Evolutionary conservation across 2,888 invertebrate species (phyloP), one percentile per base, ranked within the genome.

Genomic region (Drosophila neonasuta): DNA sequence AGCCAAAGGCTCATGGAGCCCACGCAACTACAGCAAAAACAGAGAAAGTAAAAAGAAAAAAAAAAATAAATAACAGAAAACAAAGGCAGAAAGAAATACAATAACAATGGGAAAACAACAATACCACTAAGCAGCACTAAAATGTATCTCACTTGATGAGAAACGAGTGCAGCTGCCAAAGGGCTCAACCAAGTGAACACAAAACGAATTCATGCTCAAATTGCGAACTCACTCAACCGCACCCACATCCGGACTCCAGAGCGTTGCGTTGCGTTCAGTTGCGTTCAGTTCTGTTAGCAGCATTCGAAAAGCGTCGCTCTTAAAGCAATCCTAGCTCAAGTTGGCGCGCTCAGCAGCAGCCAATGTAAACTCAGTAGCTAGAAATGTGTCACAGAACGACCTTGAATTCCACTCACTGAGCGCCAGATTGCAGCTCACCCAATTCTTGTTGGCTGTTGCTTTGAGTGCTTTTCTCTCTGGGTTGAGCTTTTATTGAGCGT

Each of bases 361-460:
- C 77, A 77, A 74, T 81, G 82, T 81, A 66, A 73, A 15, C 44
- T 61, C 50, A 13, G 58, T 63, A 82, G 70, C 77, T 71, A 68
- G 64, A 86, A 84, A 86, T 87, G 84, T 84, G 83, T 78, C 86
- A 87, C 71, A 65, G 48, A 57, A 73, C 68, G 87, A 86, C 83
- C 83, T 84, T 84, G 87, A 87, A 73, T 69, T 34, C 4, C 10
- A 57, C 83, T 86, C 80, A 67, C 30, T 56, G 74, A 65, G 77
- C 58, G 62, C 5, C 48, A 24, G 10, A 10, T n/a, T 45, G 20
- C 50, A 58, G 51, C 60, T 63, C 74, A 73, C 56, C 49, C 64
- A 77, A 48, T 64, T 61, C 42, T 42, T 50, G 59, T 59, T 62
- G 54, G 55, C 59, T 57, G 59, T 48, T 48, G 62, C 34, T 49